These are phyloP conservation scores for Musca domestica DNA, from an alignment of 1,140 invertebrate genomes.

Conservation along the genomic window DNA sequence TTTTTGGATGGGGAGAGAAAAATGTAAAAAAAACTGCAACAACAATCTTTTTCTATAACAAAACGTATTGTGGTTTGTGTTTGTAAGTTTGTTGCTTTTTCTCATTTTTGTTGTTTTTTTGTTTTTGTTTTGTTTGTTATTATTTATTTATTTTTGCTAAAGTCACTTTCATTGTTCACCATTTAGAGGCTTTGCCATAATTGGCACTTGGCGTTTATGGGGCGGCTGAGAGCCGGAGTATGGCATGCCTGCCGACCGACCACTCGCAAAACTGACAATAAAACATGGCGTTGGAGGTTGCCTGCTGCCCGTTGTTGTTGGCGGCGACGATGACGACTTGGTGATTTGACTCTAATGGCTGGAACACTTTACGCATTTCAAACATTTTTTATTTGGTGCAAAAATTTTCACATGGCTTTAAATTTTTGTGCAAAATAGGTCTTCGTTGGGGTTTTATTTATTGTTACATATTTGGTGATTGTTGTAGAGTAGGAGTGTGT, in stretches of 20 bases:
- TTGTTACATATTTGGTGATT: too few species aligned
- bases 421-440: too few species aligned
- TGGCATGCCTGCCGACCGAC: too few species aligned
- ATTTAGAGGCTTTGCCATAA: constrained; percentile 6
- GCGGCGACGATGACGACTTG: neutral
- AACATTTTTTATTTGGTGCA: neutral
- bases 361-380: constrained; percentile 7
- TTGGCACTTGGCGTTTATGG: too few species aligned
- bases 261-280: too few species aligned
- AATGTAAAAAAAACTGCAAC: neutral
- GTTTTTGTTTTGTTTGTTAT: neutral
- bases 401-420: too few species aligned
- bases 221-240: too few species aligned
- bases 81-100: neutral
- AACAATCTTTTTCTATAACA: neutral
- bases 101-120: neutral
- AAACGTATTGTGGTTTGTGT: neutral
- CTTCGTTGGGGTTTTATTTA: too few species aligned
- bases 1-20: neutral
- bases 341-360: neutral
- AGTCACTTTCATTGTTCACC: constrained; percentile 20
- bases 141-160: constrained; percentile 10
- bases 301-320: neutral
- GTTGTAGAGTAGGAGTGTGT: too few species aligned
- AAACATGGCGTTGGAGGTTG: neutral